These are phyloP conservation scores for Pectinophora gossypiella DNA, from an alignment of 1,140 invertebrate species.

Conservation along the genomic window DNA sequence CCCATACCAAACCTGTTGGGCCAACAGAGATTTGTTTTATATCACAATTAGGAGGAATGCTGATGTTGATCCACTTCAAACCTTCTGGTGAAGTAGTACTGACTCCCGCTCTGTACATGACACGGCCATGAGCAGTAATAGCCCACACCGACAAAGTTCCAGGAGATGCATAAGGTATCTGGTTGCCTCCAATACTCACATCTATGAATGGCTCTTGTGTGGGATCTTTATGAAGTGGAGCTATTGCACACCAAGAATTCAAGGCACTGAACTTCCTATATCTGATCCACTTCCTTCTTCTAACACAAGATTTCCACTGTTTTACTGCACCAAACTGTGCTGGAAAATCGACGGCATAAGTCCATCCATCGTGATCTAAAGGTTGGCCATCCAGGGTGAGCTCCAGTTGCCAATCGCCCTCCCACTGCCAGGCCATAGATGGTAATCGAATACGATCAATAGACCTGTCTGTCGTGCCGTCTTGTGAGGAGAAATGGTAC, in stretches of 20 bases:
- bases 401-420: slow-evolving; percentile 94
- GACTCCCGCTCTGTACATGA: slow-evolving; percentile 90
- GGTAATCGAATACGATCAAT: slow-evolving; percentile 90
- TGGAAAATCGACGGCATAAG: slow-evolving; percentile 95
- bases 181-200: slow-evolving; percentile 89
- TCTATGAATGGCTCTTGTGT: slow-evolving; percentile 87
- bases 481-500: slow-evolving; percentile 87
- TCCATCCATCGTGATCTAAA: slow-evolving; percentile 94
- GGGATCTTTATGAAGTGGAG: slow-evolving; percentile 90
- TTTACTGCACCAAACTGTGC: slow-evolving; percentile 88
- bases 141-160: slow-evolving; percentile 91
- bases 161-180: slow-evolving; percentile 83
- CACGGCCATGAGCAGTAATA: slow-evolving; percentile 90
- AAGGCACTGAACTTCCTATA: slow-evolving; percentile 91
- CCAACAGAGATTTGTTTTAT: slow-evolving; percentile 90
- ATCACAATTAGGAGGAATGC: slow-evolving; percentile 84
- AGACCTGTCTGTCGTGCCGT: slow-evolving; percentile 85
- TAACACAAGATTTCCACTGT: slow-evolving; percentile 93
- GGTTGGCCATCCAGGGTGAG: slow-evolving; percentile 90
- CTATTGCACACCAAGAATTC: slow-evolving; percentile 94
- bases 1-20: slow-evolving; percentile 90
- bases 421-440: slow-evolving; percentile 95
- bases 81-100: slow-evolving; percentile 89
- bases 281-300: slow-evolving; percentile 91
- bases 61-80: slow-evolving; percentile 85